These are phyloP conservation scores for Brienomyrus brachyistius DNA, from an alignment of 2,113 vertebrate genomes.

Conservation along the genomic window DNA sequence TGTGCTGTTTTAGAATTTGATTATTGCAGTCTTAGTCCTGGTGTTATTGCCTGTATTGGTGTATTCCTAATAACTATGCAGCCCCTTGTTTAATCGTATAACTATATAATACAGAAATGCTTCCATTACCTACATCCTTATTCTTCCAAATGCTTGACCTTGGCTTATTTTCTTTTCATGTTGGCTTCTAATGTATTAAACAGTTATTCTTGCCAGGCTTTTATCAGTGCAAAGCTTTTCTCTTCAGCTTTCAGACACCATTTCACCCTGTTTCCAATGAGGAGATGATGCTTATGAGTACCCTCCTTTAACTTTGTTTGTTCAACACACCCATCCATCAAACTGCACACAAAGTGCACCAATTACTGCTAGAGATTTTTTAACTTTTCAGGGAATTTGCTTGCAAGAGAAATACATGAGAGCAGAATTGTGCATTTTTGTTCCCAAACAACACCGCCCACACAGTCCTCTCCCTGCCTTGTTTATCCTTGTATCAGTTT, in stretches of 20 bases:
- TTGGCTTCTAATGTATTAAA: neutral
- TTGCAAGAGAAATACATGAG: neutral
- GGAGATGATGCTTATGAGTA: neutral
- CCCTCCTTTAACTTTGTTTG: neutral
- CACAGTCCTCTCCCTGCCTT: neutral
- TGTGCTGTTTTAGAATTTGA: neutral
- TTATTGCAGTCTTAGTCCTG: neutral
- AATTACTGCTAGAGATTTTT: constrained; percentile 11
- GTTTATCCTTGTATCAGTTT: neutral
- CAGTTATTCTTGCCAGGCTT: neutral
- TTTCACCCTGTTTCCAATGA: neutral
- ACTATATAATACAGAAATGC: neutral
- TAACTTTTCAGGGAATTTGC: constrained; percentile 1
- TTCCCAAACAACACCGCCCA: neutral
- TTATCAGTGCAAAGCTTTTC: neutral
- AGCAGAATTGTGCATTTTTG: neutral
- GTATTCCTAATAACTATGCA: neutral
- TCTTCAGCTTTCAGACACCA: neutral
- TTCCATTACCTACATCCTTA: neutral
- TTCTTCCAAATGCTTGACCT: neutral
- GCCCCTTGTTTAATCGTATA: too few relatives aligned
- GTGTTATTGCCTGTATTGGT: neutral
- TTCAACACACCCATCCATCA: constrained; percentile 19
- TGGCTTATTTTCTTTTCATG: neutral
- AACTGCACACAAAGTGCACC: neutral